Percentiles rank a stretch among this genome's conserved stretches.
Evolutionary conservation across 2,113 vertebrate species (phyloP).

Genomic region (Peromyscus californicus): DNA sequence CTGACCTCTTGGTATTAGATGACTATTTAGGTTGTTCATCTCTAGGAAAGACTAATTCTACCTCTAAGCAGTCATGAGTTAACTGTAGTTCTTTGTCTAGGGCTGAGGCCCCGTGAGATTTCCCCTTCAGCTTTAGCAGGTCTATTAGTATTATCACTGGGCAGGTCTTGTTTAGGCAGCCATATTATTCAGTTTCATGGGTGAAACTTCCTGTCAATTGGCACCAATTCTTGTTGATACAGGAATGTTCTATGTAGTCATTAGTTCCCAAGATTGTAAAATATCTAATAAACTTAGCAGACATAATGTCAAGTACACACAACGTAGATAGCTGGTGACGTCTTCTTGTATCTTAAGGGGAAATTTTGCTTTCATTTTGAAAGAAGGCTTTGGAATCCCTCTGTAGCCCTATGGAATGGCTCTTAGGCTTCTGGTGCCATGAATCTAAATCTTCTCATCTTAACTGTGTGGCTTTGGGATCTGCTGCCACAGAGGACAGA

Average conservation of each 20-base stretch:
- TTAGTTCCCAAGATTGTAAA: constrained; percentile 85
- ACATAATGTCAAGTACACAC: constrained; percentile 75
- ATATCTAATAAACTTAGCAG: constrained; percentile 84
- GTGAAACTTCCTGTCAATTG: neutral
- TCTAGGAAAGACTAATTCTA: neutral
- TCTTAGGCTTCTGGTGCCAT: constrained; percentile 59
- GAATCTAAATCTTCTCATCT: constrained; percentile 57
- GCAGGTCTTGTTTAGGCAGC: neutral
- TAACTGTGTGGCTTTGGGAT: neutral
- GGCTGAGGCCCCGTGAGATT: neutral
- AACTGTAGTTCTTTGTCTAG: neutral
- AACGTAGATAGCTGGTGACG: constrained; percentile 82
- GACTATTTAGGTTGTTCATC: neutral
- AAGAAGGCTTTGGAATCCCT: constrained; percentile 58
- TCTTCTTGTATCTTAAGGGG: constrained; percentile 75
- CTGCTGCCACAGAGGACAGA: constrained; percentile 32
- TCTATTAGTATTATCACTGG: constrained; percentile 21
- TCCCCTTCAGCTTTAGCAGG: too few species aligned
- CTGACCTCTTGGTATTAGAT: too few species aligned
- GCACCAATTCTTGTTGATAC: constrained; percentile 80
- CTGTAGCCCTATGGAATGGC: constrained; percentile 64
- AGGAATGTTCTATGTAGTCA: constrained; percentile 79
- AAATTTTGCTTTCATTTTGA: constrained; percentile 83
- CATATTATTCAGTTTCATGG: neutral
- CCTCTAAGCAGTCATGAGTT: neutral